These are phyloP conservation scores for Caenorhabditis becei DNA, from an alignment of 2,888 invertebrate genomes.

Conservation along the genomic window DNA sequence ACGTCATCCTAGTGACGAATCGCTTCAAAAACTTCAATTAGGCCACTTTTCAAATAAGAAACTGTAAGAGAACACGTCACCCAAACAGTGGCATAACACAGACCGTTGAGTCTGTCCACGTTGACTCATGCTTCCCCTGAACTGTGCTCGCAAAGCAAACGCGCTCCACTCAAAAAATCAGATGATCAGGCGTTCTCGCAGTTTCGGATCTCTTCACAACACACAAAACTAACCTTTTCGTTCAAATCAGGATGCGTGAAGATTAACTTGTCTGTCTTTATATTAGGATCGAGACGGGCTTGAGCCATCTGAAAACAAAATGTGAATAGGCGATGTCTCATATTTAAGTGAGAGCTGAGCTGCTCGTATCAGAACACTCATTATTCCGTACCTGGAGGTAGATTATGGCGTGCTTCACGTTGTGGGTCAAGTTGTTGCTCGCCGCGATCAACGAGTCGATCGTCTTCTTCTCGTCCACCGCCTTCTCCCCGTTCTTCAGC, in stretches of 20 bases:
- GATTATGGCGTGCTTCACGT: conserved; percentile 98
- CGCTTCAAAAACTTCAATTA: too few species aligned
- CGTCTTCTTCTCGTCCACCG: conserved; percentile 52
- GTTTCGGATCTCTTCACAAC: not conserved
- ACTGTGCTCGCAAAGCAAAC: conserved; percentile 8
- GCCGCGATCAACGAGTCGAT: conserved; percentile 65
- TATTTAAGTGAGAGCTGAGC: not conserved
- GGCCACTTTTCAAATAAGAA: not conserved
- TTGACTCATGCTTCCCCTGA: conserved; percentile 11
- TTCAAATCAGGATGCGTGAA: conserved; percentile 55
- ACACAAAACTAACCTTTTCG: conserved; percentile 37
- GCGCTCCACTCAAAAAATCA: not conserved
- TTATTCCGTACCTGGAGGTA: conserved; percentile 78
- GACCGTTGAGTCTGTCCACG: conserved; percentile 5
- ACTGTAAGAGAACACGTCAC: too few species aligned
- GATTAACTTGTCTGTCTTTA: conserved; percentile 52
- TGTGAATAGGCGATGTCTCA: too few species aligned
- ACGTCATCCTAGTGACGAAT: too few species aligned
- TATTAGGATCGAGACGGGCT: conserved; percentile 57
- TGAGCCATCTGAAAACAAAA: conserved; percentile 58
- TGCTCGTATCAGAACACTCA: too few species aligned
- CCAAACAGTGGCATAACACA: too few species aligned
- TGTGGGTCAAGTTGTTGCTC: conserved; percentile 89
- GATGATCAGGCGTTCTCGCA: too few species aligned
- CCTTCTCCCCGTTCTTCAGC: conserved; percentile 38